Conservation (phyloP, 2,888 invertebrate genomes). For the Deilephila elpenor region DNA sequence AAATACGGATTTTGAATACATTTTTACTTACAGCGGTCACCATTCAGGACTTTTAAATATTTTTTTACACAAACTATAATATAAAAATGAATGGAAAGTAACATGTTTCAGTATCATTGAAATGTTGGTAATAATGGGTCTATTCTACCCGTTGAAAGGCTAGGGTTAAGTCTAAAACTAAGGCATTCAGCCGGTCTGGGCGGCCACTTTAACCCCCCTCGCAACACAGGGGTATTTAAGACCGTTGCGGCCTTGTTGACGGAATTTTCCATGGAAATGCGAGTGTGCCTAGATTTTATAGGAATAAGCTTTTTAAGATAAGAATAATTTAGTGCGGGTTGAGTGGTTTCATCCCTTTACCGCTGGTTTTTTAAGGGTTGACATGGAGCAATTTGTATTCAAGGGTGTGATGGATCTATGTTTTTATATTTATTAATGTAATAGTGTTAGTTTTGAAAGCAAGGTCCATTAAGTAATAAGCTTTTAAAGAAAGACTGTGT, state of each 20-base stretch:
- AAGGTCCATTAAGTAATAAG: too few relatives aligned
- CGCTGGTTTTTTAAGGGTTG: not conserved
- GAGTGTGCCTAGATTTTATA: slow-evolving; percentile 14
- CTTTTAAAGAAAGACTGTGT: too few relatives aligned
- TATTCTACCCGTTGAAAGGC: slow-evolving; percentile 34
- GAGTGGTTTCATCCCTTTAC: slow-evolving; percentile 16
- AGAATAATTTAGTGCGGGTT: slow-evolving; percentile 19
- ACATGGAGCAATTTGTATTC: too few relatives aligned
- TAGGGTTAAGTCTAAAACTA: slow-evolving; percentile 49
- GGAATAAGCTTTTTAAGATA: slow-evolving; percentile 23
- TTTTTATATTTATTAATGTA: not conserved
- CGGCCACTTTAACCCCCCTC: slow-evolving; percentile 37
- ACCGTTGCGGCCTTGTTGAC: slow-evolving; percentile 35
- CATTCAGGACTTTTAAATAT: slow-evolving; percentile 2
- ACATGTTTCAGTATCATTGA: slow-evolving; percentile 23
- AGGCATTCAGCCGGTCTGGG: slow-evolving; percentile 51
- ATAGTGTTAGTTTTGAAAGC: too few relatives aligned
- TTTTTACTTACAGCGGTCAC: not conserved
- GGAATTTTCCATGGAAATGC: slow-evolving; percentile 24
- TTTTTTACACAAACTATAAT: too few relatives aligned
- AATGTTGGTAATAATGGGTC: slow-evolving; percentile 40
- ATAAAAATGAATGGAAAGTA: slow-evolving; percentile 20
- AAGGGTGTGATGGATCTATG: not conserved
- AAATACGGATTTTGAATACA: too few relatives aligned
- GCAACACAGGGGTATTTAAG: slow-evolving; percentile 39